Evolutionary conservation across 2,113 vertebrate species (phyloP).

Genomic region (Muntiacus reevesi): DNA sequence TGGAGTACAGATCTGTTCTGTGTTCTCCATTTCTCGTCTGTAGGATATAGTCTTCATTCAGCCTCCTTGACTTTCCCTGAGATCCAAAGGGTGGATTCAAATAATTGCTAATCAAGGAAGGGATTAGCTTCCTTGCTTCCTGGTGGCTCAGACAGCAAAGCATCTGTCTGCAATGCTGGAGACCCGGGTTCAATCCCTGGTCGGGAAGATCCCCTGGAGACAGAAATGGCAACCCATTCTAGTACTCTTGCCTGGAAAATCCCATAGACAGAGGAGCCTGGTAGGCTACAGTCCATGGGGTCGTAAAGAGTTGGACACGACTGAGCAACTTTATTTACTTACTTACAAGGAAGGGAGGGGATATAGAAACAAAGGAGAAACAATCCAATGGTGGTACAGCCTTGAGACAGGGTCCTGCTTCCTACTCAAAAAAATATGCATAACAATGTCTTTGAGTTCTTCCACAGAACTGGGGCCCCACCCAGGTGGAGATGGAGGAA

Average conservation of each 20-base stretch:
- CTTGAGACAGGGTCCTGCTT: not conserved
- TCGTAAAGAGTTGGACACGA: no score
- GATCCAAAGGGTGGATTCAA: not conserved
- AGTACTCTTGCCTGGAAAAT: no score
- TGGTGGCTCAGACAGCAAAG: no score
- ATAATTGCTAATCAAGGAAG: not conserved
- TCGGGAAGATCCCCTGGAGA: no score
- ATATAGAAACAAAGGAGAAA: not conserved
- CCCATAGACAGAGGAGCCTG: no score
- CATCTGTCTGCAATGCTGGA: no score
- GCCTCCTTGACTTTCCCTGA: not conserved
- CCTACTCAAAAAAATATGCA: not conserved
- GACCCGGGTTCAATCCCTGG: no score
- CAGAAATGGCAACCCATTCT: no score
- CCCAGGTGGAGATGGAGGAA: not conserved
- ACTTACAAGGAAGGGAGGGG: not conserved
- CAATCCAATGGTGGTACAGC: not conserved
- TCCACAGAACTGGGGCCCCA: not conserved
- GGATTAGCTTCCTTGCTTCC: not conserved
- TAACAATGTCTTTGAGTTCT: not conserved
- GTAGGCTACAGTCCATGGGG: no score
- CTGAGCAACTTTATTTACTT: no score
- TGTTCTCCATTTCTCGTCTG: not conserved
- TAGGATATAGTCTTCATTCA: not conserved
- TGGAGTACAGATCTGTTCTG: not conserved